phyloP scores from a whole-genome alignment of 53 echinoderm and acorn worm species.

The Zoroaster sp. region DNA sequence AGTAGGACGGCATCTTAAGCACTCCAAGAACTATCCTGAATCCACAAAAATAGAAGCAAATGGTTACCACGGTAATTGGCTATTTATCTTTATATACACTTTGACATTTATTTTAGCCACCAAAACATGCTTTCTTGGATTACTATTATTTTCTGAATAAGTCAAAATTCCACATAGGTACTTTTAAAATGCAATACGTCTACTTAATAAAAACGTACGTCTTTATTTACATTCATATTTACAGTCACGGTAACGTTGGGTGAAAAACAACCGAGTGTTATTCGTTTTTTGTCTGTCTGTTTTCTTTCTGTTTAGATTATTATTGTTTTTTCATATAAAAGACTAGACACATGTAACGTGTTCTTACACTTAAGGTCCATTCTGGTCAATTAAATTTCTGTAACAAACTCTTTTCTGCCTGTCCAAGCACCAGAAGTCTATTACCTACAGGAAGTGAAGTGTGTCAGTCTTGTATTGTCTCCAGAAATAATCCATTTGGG shows the following conservation, averaged over 20 bases:
- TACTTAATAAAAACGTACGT: neutral
- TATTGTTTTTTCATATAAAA: too few species aligned
- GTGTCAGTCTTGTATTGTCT: too few species aligned
- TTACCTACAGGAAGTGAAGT: too few species aligned
- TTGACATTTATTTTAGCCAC: neutral
- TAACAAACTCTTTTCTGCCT: too few species aligned
- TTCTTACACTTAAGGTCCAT: too few species aligned
- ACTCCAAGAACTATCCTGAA: neutral
- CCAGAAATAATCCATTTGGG: too few species aligned
- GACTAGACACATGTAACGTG: too few species aligned
- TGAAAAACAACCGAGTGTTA: neutral
- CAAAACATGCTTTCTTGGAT: too few species aligned
- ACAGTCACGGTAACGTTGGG: neutral
- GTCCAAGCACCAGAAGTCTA: too few species aligned
- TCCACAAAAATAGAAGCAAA: constrained; percentile 52
- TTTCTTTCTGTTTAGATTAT: too few species aligned
- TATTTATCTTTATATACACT: neutral
- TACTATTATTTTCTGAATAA: neutral
- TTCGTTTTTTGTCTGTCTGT: neutral
- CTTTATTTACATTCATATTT: neutral
- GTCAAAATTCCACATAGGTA: neutral
- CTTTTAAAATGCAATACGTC: neutral
- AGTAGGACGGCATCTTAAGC: constrained; percentile 20
- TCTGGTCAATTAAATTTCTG: too few species aligned
- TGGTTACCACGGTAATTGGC: neutral